Evolutionary conservation across 2,797 vertebrate genomes (phyloP).

Genomic region (Dermochelys coriacea): DNA sequence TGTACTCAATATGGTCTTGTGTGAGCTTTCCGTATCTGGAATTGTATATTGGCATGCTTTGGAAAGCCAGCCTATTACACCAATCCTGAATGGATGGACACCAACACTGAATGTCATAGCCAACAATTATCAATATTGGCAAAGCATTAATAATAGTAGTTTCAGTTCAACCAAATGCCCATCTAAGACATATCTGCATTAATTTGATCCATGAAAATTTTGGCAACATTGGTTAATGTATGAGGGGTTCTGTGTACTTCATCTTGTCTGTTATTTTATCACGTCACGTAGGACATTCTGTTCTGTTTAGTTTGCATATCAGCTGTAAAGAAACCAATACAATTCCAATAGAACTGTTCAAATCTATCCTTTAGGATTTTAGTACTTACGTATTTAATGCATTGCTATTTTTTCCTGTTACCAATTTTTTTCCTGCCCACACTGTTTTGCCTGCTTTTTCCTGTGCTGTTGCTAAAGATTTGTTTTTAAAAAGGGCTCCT

Average conservation of each 20-base stretch:
- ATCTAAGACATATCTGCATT: conserved; percentile 27
- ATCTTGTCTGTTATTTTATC: not conserved
- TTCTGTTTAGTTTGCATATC: not conserved
- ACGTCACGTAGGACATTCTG: not conserved
- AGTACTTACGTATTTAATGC: not conserved
- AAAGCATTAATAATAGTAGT: conserved; percentile 15
- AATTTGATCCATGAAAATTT: not conserved
- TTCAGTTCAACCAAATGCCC: conserved; percentile 20
- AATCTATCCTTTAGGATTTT: not conserved
- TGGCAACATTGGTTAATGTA: not conserved
- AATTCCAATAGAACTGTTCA: not conserved
- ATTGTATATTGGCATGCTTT: not conserved
- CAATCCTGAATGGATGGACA: not conserved
- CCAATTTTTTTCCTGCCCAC: not conserved
- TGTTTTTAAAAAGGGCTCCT: not conserved
- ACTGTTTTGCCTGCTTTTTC: not conserved
- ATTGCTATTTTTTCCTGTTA: not conserved
- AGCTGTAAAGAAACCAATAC: conserved; percentile 10
- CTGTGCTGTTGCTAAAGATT: not conserved
- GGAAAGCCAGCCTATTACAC: conserved; percentile 27
- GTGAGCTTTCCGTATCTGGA: conserved; percentile 31
- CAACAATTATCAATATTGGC: not conserved
- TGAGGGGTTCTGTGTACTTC: not conserved
- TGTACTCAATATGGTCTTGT: not conserved
- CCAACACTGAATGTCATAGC: conserved; percentile 5